Conservation (phyloP, 2,113 vertebrate species). For the Chiloscyllium plagiosum region DNA sequence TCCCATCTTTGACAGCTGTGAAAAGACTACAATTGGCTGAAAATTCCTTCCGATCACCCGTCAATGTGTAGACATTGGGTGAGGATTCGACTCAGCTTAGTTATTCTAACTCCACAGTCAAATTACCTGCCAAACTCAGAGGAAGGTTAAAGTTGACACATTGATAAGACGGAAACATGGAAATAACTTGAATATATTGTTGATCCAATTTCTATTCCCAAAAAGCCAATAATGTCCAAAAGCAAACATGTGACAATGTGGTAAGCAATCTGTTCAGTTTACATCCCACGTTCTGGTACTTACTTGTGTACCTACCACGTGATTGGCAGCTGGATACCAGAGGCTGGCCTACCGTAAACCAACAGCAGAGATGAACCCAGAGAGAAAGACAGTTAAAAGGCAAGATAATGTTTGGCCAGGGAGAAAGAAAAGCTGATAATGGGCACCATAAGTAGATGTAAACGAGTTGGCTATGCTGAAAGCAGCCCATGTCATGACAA, state of each 20-base stretch:
- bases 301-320: not conserved
- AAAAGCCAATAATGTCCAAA: not conserved
- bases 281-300: not conserved
- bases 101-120: not conserved
- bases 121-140: not conserved
- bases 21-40: not conserved
- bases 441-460: no score
- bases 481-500: no score
- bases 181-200: not conserved
- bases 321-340: not conserved
- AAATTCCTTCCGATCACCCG: no score
- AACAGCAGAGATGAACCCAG: no score
- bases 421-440: no score
- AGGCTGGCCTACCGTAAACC: not conserved
- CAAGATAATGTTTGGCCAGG: no score
- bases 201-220: not conserved
- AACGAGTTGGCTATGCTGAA: no score
- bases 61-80: no score
- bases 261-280: not conserved
- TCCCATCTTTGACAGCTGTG: not conserved
- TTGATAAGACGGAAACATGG: not conserved
- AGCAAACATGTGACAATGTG: not conserved
- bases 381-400: no score
- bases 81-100: no score
- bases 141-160: not conserved